These are phyloP conservation scores for Melanostoma scalare DNA, from an alignment of 2,888 invertebrate species.

Conservation along the genomic window DNA sequence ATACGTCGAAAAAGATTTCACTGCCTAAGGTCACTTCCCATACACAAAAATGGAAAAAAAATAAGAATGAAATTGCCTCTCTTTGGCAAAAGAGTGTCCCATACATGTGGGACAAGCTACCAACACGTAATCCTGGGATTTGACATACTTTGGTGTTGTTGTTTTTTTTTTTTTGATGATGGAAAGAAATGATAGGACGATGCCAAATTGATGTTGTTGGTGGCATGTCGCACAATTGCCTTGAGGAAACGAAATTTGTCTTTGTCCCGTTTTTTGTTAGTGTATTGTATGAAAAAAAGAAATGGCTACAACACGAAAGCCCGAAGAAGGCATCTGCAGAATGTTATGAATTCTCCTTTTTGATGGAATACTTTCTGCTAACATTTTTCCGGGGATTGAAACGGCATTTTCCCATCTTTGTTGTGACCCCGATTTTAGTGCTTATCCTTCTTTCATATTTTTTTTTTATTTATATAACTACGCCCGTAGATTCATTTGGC, in stretches of 20 bases:
- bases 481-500: background rate
- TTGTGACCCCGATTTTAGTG: slow-evolving; percentile 53
- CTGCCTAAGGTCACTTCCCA: slow-evolving; percentile 33
- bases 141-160: slow-evolving; percentile 61
- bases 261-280: slow-evolving; percentile 42
- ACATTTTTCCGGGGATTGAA: slow-evolving; percentile 38
- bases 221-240: slow-evolving; percentile 46
- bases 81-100: slow-evolving; percentile 45
- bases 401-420: slow-evolving; percentile 32
- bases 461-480: background rate
- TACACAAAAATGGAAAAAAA: slow-evolving; percentile 14
- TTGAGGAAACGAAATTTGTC: slow-evolving; percentile 62
- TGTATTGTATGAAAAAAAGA: background rate
- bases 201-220: slow-evolving; percentile 37
- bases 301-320: background rate
- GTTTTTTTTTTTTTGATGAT: background rate
- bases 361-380: slow-evolving; percentile 61
- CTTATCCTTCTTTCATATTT: slow-evolving; percentile 34
- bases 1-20: slow-evolving; percentile 28
- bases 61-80: slow-evolving; percentile 62
- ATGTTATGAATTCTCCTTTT: slow-evolving; percentile 63
- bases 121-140: slow-evolving; percentile 45
- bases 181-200: slow-evolving; percentile 19
- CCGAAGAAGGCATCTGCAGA: slow-evolving; percentile 23
- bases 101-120: slow-evolving; percentile 6